Conservation (phyloP, 2,797 vertebrate genomes). For the Sebastes miniatus region DNA sequence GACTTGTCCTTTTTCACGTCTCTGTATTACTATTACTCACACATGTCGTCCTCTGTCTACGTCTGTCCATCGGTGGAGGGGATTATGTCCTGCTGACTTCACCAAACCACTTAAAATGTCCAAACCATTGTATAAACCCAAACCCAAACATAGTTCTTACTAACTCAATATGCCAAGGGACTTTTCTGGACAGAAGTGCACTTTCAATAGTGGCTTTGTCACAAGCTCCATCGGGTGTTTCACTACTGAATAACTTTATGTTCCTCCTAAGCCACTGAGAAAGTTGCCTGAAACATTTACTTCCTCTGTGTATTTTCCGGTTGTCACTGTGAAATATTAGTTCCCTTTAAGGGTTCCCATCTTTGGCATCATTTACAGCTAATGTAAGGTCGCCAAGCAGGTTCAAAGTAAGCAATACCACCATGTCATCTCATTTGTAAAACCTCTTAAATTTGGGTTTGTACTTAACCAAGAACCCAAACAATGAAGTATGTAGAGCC, state of each 20-base stretch:
- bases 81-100: constrained; percentile 52
- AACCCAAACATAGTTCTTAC: constrained; percentile 43
- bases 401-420: not conserved
- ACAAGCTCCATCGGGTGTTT: constrained; percentile 18
- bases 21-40: constrained; percentile 14
- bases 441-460: constrained; percentile 30
- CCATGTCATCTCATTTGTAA: constrained; percentile 9
- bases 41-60: constrained; percentile 6
- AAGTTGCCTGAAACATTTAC: constrained; percentile 28
- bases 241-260: constrained; percentile 29
- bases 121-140: constrained; percentile 37
- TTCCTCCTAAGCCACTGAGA: constrained; percentile 35
- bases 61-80: constrained; percentile 30
- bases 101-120: constrained; percentile 48
- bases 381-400: not conserved
- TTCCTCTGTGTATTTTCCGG: constrained; percentile 52
- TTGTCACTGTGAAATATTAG: constrained; percentile 21
- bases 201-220: constrained; percentile 50
- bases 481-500: constrained; percentile 51
- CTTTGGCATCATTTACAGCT: not conserved
- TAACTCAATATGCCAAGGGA: constrained; percentile 52
- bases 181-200: constrained; percentile 57
- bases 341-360: constrained; percentile 16
- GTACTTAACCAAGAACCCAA: constrained; percentile 31
- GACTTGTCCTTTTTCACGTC: constrained; percentile 39